Evolutionary conservation across 2,113 vertebrate species (phyloP), one percentile per base, ranked within the genome.

Genomic region (Gopherus evgoodei): DNA sequence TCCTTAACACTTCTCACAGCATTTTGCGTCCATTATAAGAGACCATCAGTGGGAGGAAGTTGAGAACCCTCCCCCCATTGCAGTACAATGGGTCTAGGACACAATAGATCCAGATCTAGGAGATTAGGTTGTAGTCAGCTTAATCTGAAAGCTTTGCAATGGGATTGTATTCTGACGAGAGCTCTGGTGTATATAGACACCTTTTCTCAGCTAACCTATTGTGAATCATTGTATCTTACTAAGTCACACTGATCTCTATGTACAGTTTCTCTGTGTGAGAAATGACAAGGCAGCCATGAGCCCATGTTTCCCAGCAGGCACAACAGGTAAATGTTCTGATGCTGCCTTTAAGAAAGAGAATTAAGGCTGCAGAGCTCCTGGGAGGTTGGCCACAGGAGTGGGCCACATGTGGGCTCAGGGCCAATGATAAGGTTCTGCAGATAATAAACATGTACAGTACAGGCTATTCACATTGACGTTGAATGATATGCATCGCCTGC

Each of bases 131-230:
- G 4, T 21, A 29, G 21, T 89, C 75, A 29, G 57, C 49, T 53
- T 90, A 81, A 22, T 50, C 29, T 2, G 76, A 75, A 79, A 87
- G 13, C 49, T 93, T 84, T 75, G 65, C 35, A 10, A 0, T 3
- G 11, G 0, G 3, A 57, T 25, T 62, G 47, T 0, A 0, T 2
- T 12, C 9, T 29, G 8, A 47, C 14, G 78, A 76, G 42, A 78
- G 13, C 75, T 47, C 21, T 78, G 47, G 8, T 29, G 24, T 31
- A 31, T 50, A 52, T 78, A 82, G 53, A 53, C 0, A 0, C 24
- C 53, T 90, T 90, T 53, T 86, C n/a, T 14, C 72, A 47, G 69
- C 81, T 47, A 38, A 27, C 75, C 42, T 16, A 16, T 78, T 76
- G 72, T 76, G 72, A 38, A 44, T 42, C 5, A 1, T 22, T 24